Base-by-base conservation (phyloP, 2,797 vertebrate genomes). In the Ataeniobius toweri region DNA sequence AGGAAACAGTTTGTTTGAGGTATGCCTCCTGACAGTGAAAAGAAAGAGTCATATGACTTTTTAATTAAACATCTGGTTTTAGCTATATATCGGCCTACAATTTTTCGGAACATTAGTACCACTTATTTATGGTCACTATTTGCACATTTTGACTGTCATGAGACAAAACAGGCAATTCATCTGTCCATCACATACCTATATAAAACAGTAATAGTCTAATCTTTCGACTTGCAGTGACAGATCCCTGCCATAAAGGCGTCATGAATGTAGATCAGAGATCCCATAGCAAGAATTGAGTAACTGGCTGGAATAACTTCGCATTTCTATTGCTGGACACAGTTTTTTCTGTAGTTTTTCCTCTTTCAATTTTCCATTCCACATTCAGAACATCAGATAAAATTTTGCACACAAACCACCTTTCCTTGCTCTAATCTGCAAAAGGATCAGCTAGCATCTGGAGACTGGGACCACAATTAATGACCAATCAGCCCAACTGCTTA, bases 391-490 rank as follows among this genome's bases (percentile, higher is more conserved):
- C 13, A 59, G 73, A 83, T 77, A 72, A 59, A 51, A 71, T 44
- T n/a, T 6, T 48, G n/a, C 68, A 74, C 46, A 63, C 81, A 50
- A 24, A 65, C 67, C 69, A 71, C 61, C 68, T 81, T 74, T 31
- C 31, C 31, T 31, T 31, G 31, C 31, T 31, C 31, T 31, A 31
- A 31, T 31, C 31, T 31, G 31, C 31, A 31, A 3, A 31, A 31
- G 31, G 31, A 31, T 31, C 31, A 31, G 31, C 31, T 31, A 31
- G 31, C 77, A 31, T 80, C 74, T 55, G 12, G 50, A 59, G 36
- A 61, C 58, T 70, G 28, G 31, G 16, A 77, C 65, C 73, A 26
- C 73, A 83, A 85, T 82, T 87, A 90, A 90, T 78, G 67, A 68
- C 51, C 79, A 83, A 79, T 87, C 81, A 82, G 78, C 55, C 69